phyloP scores from a whole-genome alignment of 1,140 invertebrate species.

The Steinernema feltiae region DNA sequence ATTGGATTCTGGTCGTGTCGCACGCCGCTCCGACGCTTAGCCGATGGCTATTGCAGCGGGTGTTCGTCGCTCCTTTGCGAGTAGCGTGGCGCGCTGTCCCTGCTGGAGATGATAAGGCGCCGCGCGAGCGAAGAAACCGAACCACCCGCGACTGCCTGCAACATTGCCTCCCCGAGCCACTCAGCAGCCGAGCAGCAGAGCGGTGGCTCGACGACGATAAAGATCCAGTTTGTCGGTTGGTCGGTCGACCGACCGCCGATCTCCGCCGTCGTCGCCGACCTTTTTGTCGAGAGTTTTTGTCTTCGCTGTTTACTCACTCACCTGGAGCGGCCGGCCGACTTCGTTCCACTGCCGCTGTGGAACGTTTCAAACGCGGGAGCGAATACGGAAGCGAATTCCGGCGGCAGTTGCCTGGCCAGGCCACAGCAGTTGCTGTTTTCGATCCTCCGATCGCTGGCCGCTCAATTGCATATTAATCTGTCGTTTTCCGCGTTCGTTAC shows the following conservation, averaged over 20 bases:
- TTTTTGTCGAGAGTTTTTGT: conserved; percentile 5
- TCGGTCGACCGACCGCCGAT: too few species aligned
- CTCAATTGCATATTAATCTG: not conserved
- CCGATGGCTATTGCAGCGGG: conserved; percentile 5
- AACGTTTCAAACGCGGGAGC: too few species aligned
- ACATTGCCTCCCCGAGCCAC: not conserved
- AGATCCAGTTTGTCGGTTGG: conserved; percentile 11
- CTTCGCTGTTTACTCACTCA: not conserved
- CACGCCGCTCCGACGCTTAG: not conserved
- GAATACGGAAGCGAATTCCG: too few species aligned
- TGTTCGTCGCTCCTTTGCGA: not conserved
- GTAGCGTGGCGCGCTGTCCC: not conserved
- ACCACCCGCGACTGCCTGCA: not conserved
- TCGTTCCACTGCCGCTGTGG: too few species aligned
- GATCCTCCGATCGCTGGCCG: not conserved
- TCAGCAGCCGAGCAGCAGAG: not conserved
- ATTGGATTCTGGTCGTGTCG: not conserved
- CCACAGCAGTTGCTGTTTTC: not conserved
- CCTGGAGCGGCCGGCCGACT: not conserved
- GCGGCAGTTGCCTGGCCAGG: not conserved
- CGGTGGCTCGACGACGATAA: not conserved
- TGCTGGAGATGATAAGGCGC: not conserved
- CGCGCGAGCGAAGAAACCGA: not conserved
- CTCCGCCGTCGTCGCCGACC: not conserved
- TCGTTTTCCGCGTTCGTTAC: not conserved